These are phyloP conservation scores for Falco peregrinus DNA, from an alignment of 2,797 vertebrate genomes.

Conservation along the genomic window DNA sequence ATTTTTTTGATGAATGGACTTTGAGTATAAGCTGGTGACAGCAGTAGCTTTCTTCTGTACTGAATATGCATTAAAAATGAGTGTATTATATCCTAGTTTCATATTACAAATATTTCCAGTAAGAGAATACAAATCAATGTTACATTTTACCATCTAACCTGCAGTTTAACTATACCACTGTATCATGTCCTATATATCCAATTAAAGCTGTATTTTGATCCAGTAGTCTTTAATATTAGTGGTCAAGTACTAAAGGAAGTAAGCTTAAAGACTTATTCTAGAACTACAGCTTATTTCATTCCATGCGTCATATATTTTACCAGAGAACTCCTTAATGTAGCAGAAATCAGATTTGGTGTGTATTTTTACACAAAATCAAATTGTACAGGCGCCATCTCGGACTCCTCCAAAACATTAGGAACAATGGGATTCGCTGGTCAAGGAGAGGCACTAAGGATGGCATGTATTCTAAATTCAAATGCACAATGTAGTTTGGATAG, in stretches of 20 bases:
- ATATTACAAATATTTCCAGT: conserved; percentile 81
- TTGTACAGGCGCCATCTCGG: conserved; percentile 91
- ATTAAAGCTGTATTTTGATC: conserved; percentile 84
- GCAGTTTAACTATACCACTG: conserved; percentile 79
- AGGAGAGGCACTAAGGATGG: conserved; percentile 75
- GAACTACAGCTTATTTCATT: conserved; percentile 83
- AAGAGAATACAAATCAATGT: conserved; percentile 81
- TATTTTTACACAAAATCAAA: conserved; percentile 99
- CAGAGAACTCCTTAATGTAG: conserved; percentile 94
- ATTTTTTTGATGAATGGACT: conserved; percentile 63
- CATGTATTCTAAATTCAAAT: background rate
- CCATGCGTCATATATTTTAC: conserved; percentile 87
- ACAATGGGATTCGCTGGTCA: conserved; percentile 80
- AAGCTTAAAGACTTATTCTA: conserved; percentile 74
- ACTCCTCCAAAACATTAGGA: conserved; percentile 81
- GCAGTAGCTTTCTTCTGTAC: conserved; percentile 44
- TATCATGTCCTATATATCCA: conserved; percentile 80
- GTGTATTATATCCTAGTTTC: conserved; percentile 73
- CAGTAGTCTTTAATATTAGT: conserved; percentile 86
- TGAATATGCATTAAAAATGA: conserved; percentile 70
- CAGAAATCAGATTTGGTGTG: conserved; percentile 95
- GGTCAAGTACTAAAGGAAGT: conserved; percentile 84
- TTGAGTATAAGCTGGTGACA: conserved; percentile 44
- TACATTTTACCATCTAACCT: conserved; percentile 75
- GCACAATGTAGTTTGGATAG: background rate